Base-by-base conservation (phyloP, 2,797 vertebrate genomes). In the Danio aesculapii region DNA sequence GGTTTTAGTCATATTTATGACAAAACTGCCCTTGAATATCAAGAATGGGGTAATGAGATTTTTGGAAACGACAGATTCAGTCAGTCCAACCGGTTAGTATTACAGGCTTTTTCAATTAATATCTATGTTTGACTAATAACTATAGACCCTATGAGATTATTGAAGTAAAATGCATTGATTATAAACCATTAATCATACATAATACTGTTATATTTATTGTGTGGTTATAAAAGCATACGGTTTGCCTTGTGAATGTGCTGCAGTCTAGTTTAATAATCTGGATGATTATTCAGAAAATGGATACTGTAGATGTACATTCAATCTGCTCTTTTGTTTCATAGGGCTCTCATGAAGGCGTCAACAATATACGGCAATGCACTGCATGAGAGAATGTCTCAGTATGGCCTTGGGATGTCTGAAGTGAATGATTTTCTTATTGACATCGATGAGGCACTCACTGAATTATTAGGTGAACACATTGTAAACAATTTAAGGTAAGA, bases 11-110 rank as follows among this genome's bases (percentile, higher is more conserved):
- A 57, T 30, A 0, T 67, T 57, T 46, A 55, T 21, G 43, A 46
- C 52, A 44, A 46, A 66, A 19, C 50, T 12, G 75, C 41, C 13
- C 75, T 55, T 52, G 62, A 77, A 77, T 67, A 76, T 77, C 9
- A 47, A 44, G 19, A 41, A 57, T 77, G 63, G 63, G 75, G 75
- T 21, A 55, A 47, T 30, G n/a, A 17, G 19, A 30, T 77, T 77
- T 77, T 77, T 66, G 62, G 75, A 41, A 11, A 57, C 57, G 13
- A 77, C 8, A 67, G 62, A 67, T 77, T 77, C 14, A 77, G 57
- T 57, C 75, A 77, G 8, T 77, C 62, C 14, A 77, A n/a, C 19
- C 57, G 75, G 62, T 77, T 30, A 30, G 75, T 49, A 47, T 6
- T 6, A 66, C 75, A 12, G 2, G 66, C 10, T 10, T 30, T 66